phyloP scores from a whole-genome alignment of 2,888 invertebrate species.

The Diarsia rubi region DNA sequence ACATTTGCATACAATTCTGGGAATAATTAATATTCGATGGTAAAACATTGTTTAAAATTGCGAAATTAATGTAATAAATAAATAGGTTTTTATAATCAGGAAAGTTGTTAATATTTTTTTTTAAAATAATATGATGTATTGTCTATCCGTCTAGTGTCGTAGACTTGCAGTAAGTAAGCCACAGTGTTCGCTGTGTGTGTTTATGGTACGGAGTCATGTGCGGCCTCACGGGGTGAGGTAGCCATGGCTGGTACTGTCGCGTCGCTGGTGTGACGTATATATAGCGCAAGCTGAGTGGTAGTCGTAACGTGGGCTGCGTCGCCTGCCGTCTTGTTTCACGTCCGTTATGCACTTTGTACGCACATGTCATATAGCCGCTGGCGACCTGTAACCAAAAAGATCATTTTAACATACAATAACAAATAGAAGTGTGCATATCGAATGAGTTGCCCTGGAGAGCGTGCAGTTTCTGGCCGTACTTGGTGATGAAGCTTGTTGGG shows the following conservation, averaged over 20 bases:
- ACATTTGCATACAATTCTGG: slow-evolving; percentile 58
- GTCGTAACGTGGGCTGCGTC: slow-evolving; percentile 36
- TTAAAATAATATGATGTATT: slow-evolving; percentile 52
- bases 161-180: slow-evolving; percentile 58
- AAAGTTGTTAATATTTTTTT: slow-evolving; percentile 47
- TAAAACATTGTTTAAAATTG: slow-evolving; percentile 54
- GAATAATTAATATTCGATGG: slow-evolving; percentile 59
- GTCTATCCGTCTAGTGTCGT: slow-evolving; percentile 47
- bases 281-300: slow-evolving; percentile 55
- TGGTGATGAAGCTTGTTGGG: too few relatives aligned
- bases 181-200: slow-evolving; percentile 51
- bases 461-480: too few relatives aligned
- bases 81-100: slow-evolving; percentile 35
- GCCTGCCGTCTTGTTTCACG: slow-evolving; percentile 50
- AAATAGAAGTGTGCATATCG: too few relatives aligned
- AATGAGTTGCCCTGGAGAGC: too few relatives aligned
- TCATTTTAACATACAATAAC: not conserved
- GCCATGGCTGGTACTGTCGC: slow-evolving; percentile 63
- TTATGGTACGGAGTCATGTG: slow-evolving; percentile 61
- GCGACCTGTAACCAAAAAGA: slow-evolving; percentile 61
- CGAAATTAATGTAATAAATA: slow-evolving; percentile 56
- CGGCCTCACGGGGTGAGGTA: slow-evolving; percentile 71
- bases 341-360: slow-evolving; percentile 61
- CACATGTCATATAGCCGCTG: slow-evolving; percentile 62
- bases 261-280: slow-evolving; percentile 20